Evolutionary conservation across 1,140 invertebrate genomes (phyloP), one percentile per base, ranked within the genome.

Genomic region (Diploscapter pachys): DNA sequence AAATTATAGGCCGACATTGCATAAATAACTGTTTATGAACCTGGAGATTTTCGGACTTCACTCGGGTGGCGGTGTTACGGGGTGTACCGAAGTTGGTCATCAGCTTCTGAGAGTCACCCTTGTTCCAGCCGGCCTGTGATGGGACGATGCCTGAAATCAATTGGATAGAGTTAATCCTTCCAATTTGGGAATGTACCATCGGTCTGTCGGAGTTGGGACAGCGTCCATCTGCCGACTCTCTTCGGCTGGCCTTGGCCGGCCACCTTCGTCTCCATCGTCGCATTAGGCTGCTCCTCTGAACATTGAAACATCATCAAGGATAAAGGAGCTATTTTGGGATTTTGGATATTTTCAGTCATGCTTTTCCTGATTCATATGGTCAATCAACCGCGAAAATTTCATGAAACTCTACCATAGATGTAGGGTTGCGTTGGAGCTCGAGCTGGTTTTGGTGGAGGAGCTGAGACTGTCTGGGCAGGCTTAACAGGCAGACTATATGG

Each of bases 41-140:
- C 63, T 80, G 80, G 64, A 84, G 74, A 59, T 85, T 85, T 64
- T 85, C 83, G 56, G 84, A 63, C 79, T 85, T 85, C 72, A 84
- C 82, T 13, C 81, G 75, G 55, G 85, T 86, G 72, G 55, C 65
- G 61, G 83, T 85, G 80, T 85, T 85, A 80, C 83, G 81, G 48
- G 83, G 83, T 8, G 83, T 86, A 81, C 83, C 83, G 74, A 85
- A 85, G 75, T 80, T 80, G 75, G 83, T 85, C 83, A 85, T 85
- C 73, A 85, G 73, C 83, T 83, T 85, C 70, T 86, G 83, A 31
- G 84, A 86, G 78, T 85, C 85, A 73, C 83, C 84, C 80, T 86
- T 85, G 80, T 85, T 85, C 84, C 84, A 86, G 77, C 83, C 83
- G 61, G 84, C 84, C 75, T 85, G 83, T n/a, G 83, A 85, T 71